Conservation (phyloP, 2,113 vertebrate genomes). For the Lynx canadensis region DNA sequence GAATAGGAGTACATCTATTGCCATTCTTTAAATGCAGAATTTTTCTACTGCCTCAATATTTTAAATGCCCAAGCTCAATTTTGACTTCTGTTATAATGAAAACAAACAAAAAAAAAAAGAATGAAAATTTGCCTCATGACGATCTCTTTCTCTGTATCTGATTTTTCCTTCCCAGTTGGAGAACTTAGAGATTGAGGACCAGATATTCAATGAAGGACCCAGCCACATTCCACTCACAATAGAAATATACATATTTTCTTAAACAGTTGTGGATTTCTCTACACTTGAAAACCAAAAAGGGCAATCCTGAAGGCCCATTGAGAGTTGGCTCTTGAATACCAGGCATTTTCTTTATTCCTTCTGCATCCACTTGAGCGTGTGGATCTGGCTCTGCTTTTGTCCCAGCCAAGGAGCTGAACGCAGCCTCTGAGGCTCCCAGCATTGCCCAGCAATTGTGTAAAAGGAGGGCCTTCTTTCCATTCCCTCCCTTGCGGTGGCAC, state of each 20-base stretch:
- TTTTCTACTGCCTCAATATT: background rate
- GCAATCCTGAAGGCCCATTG: background rate
- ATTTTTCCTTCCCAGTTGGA: background rate
- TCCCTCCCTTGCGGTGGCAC: background rate
- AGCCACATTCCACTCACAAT: background rate
- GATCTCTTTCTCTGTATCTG: background rate
- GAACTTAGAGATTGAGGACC: background rate
- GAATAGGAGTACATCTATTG: background rate
- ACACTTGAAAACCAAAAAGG: background rate
- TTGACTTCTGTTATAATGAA: background rate
- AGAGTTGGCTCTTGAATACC: background rate
- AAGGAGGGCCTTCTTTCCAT: background rate
- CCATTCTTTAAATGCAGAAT: background rate
- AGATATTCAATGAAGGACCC: background rate
- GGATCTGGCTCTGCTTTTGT: background rate
- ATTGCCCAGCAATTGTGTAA: background rate
- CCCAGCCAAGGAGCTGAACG: background rate
- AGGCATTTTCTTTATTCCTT: conserved; percentile 52
- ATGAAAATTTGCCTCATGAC: background rate
- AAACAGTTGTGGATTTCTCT: background rate
- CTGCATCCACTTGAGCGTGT: background rate
- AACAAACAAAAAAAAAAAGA: background rate
- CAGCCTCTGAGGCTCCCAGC: background rate
- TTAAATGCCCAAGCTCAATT: background rate
- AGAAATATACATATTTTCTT: background rate